Evolutionary conservation across 1,140 invertebrate species (phyloP).

Genomic region (Meloidogyne chitwoodi): DNA sequence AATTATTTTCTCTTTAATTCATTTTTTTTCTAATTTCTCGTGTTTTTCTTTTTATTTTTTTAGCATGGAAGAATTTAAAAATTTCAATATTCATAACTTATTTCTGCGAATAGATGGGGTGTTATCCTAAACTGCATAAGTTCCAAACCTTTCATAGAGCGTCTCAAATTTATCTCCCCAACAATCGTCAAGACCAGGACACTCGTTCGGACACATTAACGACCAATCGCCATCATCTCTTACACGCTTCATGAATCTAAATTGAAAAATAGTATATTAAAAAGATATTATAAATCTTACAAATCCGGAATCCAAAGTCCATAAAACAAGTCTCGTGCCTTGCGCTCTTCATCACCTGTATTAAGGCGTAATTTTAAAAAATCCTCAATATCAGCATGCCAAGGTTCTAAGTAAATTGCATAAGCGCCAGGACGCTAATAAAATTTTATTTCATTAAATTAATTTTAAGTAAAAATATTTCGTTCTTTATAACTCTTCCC

Average conservation of each 20-base stretch:
- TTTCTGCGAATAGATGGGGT: too few species aligned
- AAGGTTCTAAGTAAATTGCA: conserved; percentile 95
- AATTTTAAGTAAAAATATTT: background rate
- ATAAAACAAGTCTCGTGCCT: conserved; percentile 94
- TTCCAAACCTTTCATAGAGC: conserved; percentile 78
- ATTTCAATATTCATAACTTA: too few species aligned
- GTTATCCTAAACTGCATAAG: too few species aligned
- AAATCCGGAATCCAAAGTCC: conserved; percentile 97
- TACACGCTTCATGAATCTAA: conserved; percentile 85
- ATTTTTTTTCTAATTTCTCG: too few species aligned
- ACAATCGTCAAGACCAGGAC: conserved; percentile 80
- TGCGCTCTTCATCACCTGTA: conserved; percentile 83
- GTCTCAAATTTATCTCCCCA: conserved; percentile 92
- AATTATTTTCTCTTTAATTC: too few species aligned
- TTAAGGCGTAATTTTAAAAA: conserved; percentile 91
- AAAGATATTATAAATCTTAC: background rate
- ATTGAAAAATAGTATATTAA: background rate
- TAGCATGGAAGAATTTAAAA: too few species aligned
- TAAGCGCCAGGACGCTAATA: conserved; percentile 88
- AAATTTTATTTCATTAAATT: background rate
- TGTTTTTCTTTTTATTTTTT: too few species aligned
- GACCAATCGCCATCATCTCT: conserved; percentile 82
- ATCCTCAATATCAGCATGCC: conserved; percentile 95
- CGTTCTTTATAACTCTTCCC: too few species aligned
- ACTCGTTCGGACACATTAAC: conserved; percentile 92